Conservation (phyloP, 1,140 invertebrate species). For the Drepana arcuata region DNA sequence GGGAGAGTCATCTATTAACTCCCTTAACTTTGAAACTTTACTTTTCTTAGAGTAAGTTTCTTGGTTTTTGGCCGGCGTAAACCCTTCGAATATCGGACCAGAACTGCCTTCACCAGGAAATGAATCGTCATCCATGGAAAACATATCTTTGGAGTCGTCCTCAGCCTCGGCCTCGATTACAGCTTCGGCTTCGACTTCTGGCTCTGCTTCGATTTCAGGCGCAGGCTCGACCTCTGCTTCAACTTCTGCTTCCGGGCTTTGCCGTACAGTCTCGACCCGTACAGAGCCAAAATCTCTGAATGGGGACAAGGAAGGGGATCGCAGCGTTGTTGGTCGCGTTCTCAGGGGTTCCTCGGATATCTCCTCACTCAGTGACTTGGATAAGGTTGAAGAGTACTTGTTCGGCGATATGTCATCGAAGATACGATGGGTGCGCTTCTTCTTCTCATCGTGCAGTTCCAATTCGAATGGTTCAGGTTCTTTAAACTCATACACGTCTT, state of each 20-base stretch:
- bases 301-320: constrained; percentile 57
- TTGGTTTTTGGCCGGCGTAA: constrained; percentile 69
- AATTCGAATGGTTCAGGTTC: constrained; percentile 90
- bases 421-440: constrained; percentile 73
- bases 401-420: constrained; percentile 72
- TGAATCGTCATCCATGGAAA: constrained; percentile 73
- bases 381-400: constrained; percentile 59
- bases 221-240: too few species aligned
- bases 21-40: constrained; percentile 65
- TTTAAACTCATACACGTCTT: constrained; percentile 91
- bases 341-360: constrained; percentile 52
- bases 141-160: constrained; percentile 76
- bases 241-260: constrained; percentile 57
- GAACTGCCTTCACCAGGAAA: constrained; percentile 67
- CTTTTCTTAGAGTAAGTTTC: constrained; percentile 70
- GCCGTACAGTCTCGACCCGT: constrained; percentile 29
- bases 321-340: constrained; percentile 40
- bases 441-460: constrained; percentile 78
- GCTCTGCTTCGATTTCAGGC: too few species aligned
- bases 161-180: too few species aligned
- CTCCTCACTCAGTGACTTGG: constrained; percentile 60
- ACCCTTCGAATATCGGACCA: constrained; percentile 66
- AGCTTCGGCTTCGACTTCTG: too few species aligned
- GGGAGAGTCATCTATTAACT: constrained; percentile 67
- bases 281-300: constrained; percentile 58